Conservation (phyloP, 2,888 invertebrate genomes). For the Plebejus melissa region DNA sequence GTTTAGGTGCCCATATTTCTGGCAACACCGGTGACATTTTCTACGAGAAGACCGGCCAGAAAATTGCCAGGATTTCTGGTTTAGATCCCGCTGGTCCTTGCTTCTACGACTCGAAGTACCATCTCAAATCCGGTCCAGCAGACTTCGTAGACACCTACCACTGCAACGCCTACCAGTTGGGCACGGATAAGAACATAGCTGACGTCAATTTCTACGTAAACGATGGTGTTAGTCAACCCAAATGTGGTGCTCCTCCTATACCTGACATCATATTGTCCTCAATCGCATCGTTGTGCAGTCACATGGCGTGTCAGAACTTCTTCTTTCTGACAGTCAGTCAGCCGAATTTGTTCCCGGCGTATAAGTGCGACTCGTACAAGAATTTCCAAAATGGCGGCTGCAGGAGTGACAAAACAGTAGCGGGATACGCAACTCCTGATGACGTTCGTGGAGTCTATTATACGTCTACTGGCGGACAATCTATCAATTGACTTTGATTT, state of each 20-base stretch:
- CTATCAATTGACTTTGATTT: conserved; percentile 18
- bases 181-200: conserved; percentile 69
- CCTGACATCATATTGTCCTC: conserved; percentile 59
- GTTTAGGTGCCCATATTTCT: conserved; percentile 65
- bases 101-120: conserved; percentile 60
- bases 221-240: conserved; percentile 76
- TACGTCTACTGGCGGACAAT: conserved; percentile 53
- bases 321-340: conserved; percentile 60
- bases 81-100: conserved; percentile 72
- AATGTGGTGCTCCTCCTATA: conserved; percentile 63
- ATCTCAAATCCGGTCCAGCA: conserved; percentile 76
- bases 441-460: conserved; percentile 61
- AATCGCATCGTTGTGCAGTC: conserved; percentile 63
- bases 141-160: conserved; percentile 80
- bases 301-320: conserved; percentile 58
- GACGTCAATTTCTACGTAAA: conserved; percentile 80
- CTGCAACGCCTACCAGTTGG: conserved; percentile 77
- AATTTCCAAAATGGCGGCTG: conserved; percentile 54
- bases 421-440: conserved; percentile 65
- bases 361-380: conserved; percentile 59
- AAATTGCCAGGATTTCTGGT: conserved; percentile 58
- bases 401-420: conserved; percentile 49
- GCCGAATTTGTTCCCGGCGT: conserved; percentile 53
- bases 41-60: conserved; percentile 48
- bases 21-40: conserved; percentile 58